phyloP scores from a whole-genome alignment of 2,888 invertebrate species.

The Cactoblastis cactorum region DNA sequence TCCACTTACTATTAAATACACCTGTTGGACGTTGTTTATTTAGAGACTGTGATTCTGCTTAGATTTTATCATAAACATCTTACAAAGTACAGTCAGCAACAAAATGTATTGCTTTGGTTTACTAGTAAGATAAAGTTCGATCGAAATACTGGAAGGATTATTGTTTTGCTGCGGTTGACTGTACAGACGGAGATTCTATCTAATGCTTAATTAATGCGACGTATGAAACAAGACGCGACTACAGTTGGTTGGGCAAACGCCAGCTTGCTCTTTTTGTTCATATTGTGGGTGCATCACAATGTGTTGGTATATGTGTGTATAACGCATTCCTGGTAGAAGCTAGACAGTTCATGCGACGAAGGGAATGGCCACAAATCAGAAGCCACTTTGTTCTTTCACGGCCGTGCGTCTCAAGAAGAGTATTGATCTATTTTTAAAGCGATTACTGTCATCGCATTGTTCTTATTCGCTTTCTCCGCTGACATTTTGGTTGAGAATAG shows the following conservation, averaged over 20 bases:
- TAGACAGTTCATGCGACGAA: constrained; percentile 52
- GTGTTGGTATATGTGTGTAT: constrained; percentile 24
- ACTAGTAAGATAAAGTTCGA: not conserved
- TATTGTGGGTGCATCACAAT: constrained; percentile 31
- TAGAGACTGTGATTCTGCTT: constrained; percentile 33
- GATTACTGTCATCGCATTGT: constrained; percentile 56
- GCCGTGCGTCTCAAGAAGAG: constrained; percentile 51
- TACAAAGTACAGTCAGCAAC: constrained; percentile 22
- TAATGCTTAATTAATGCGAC: constrained; percentile 72
- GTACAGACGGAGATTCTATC: constrained; percentile 51
- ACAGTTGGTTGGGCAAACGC: constrained; percentile 68
- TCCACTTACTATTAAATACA: constrained; percentile 20
- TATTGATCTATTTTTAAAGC: constrained; percentile 59
- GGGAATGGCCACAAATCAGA: constrained; percentile 66
- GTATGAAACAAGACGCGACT: constrained; percentile 61
- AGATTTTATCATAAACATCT: constrained; percentile 45
- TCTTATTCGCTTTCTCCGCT: constrained; percentile 38
- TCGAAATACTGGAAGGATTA: not conserved
- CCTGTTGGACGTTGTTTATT: constrained; percentile 32
- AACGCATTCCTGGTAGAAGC: constrained; percentile 53
- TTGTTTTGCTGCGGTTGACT: not conserved
- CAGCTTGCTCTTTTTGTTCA: constrained; percentile 65
- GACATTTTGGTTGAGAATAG: constrained; percentile 36
- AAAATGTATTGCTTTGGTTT: not conserved
- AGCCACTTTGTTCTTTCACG: constrained; percentile 68